Base-by-base conservation (phyloP, 2,113 vertebrate species). In the Melanostigma gelatinosum region DNA sequence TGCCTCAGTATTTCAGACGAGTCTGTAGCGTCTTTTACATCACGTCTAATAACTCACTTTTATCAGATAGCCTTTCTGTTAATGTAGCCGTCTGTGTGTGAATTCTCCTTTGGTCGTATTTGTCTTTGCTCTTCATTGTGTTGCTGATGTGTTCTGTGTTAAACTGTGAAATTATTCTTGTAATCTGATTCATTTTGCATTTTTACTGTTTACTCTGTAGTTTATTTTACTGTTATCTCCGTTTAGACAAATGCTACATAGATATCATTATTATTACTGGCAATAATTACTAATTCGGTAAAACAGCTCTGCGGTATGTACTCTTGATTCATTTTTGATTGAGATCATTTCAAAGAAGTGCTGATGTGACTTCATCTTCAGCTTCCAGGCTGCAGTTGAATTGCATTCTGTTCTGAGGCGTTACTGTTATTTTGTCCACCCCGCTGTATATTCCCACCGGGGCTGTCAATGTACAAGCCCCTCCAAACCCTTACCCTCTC, bases 401-500 rank as follows among this genome's bases (percentile, higher is more conserved):
- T 54, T 6, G 8, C 22, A 10, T 24, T 70, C 16, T 66, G 2
- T 16, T 76, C 66, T 60, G 15, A 70, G 22, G 66, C 74, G 67
- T 75, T 79, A 16, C 58, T 70, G 27, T 80, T 85, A 75, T 77
- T 84, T 46, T 63, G 80, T 76, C 85, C 82, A 52, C 7, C 72
- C 72, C 15, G 34, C 60, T 74, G 72, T 18, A 55, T 62, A 66
- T 77, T 84, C 87, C 84, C 83, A 72, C 44, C 18, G 79, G 68
- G 63, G 75, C 65, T 85, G 84, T 91, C 80, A 76, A 60, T 24
- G 57, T 75, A 84, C 85, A 87, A 89, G 80, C 64, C 50, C 84
- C 66, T 77, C 78, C 81, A 84, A 87, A 80, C 85, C 82, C 82
- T 70, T 66, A 66, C 55, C 63, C 75, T 86, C 83, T 85, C 86